Evolutionary conservation across 2,888 invertebrate genomes (phyloP).

Genomic region (Hofmannophila pseudospretella): DNA sequence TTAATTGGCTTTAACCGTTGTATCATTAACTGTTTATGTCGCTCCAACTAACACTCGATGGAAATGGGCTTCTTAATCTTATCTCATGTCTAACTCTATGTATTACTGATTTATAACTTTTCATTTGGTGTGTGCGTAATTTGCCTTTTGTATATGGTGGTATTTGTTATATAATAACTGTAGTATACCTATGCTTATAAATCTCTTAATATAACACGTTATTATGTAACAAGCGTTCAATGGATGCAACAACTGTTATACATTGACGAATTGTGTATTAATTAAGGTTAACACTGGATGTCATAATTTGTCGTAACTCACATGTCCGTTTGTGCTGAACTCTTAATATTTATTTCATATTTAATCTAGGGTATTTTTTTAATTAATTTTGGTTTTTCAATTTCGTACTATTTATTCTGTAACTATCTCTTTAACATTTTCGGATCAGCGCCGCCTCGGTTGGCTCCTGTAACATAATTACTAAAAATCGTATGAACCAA

Average conservation of each 20-base stretch:
- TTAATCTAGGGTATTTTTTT: conserved; percentile 24
- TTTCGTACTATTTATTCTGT: conserved; percentile 22
- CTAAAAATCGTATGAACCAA: conserved; percentile 65
- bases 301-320: conserved; percentile 12
- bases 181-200: conserved; percentile 17
- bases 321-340: conserved; percentile 8
- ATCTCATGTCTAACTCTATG: conserved; percentile 43
- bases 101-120: conserved; percentile 49
- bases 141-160: conserved; percentile 65
- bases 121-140: conserved; percentile 73
- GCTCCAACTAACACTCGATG: conserved; percentile 61
- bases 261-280: conserved; percentile 18
- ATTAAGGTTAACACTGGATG: conserved; percentile 16
- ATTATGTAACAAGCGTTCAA: conserved; percentile 49
- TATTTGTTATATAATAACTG: conserved; percentile 56
- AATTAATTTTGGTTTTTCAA: conserved; percentile 21
- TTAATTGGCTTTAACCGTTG: conserved; percentile 63
- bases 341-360: conserved; percentile 23
- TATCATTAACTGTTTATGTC: conserved; percentile 48
- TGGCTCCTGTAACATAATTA: conserved; percentile 47
- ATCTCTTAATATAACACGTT: conserved; percentile 28
- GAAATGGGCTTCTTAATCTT: conserved; percentile 59
- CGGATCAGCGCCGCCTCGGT: conserved; percentile 45
- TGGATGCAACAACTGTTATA: conserved; percentile 33
- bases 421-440: conserved; percentile 34